These are phyloP conservation scores for Euglossa dilemma DNA, from an alignment of 1,140 invertebrate species.

Conservation along the genomic window DNA sequence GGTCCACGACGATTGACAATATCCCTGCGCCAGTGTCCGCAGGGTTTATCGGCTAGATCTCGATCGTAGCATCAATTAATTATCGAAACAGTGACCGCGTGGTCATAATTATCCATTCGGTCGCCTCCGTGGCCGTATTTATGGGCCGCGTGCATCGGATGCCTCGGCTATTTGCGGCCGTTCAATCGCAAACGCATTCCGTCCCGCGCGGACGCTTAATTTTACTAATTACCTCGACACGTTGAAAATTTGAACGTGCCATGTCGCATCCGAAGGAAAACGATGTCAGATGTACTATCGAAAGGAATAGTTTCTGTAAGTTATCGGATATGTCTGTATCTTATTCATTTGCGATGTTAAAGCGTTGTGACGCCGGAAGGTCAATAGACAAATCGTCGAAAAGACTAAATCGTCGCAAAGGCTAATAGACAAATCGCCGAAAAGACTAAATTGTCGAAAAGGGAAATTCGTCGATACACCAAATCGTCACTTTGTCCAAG, in stretches of 20 bases:
- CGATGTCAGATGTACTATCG: too few relatives aligned
- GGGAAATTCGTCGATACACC: too few relatives aligned
- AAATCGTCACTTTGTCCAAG: too few relatives aligned
- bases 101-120: conserved; percentile 73
- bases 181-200: conserved; percentile 56
- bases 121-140: conserved; percentile 61
- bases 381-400: too few relatives aligned
- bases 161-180: conserved; percentile 61
- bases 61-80: conserved; percentile 53
- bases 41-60: conserved; percentile 34
- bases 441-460: too few relatives aligned
- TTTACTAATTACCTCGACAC: conserved; percentile 67
- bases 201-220: conserved; percentile 36
- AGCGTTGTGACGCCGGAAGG: too few relatives aligned
- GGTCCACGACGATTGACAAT: conserved; percentile 34
- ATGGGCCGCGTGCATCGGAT: conserved; percentile 43
- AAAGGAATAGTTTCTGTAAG: too few relatives aligned
- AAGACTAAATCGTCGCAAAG: too few relatives aligned
- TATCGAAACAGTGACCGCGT: conserved; percentile 64
- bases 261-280: neutral
- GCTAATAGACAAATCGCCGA: too few relatives aligned
- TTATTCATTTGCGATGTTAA: too few relatives aligned
- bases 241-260: conserved; percentile 32
- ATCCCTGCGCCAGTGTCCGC: neutral
- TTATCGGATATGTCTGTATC: too few relatives aligned